Base-by-base conservation (phyloP, 2,113 vertebrate genomes). In the Syngnathoides biaculeatus region DNA sequence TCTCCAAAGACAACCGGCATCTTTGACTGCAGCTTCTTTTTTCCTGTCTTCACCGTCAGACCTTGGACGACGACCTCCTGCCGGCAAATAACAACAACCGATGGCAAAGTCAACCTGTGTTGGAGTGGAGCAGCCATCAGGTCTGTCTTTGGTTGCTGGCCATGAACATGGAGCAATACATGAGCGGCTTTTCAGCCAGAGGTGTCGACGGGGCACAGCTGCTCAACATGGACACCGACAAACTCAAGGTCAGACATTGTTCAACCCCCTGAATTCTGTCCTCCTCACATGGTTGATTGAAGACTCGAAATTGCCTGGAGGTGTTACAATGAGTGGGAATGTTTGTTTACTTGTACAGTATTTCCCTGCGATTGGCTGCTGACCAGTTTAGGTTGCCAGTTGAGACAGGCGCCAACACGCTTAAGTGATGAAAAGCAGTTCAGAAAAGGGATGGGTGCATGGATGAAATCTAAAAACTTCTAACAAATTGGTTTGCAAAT, bases 101-200 rank as follows among this genome's bases (percentile, higher is more conserved):
- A 27, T 94, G 95, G 94, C 93, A 93, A 64, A 94, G 79, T 71
- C 90, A 87, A 53, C 90, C 93, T 0, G 79, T 94, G 65, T 87
- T 84, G 55, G 92, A 96, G 75, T 95, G 94, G 94, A 94, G 85
- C 81, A 90, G 85, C 43, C 93, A 93, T 76, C 93, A 95, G 88
- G 93, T 95, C 17, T 93, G 91, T 81, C 93, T 93, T 76, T 94
- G 93, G 92, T 64, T 94, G 70, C 88, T 89, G 69, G 91, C 92
- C 75, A 90, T 93, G 91, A 93, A 92, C 82, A 93, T 95, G 92
- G 94, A 96, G 73, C 93, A 93, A 69, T 93, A 93, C 20, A 85
- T 88, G 19, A 70, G 83, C 0, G 86, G 93, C 80, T 94, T 97
- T 67, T 88, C 90, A 38, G 87, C 92, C 65, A 93, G 86, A 80